phyloP scores from a whole-genome alignment of 2,888 invertebrate genomes.

The Drepanosiphum platanoidis region DNA sequence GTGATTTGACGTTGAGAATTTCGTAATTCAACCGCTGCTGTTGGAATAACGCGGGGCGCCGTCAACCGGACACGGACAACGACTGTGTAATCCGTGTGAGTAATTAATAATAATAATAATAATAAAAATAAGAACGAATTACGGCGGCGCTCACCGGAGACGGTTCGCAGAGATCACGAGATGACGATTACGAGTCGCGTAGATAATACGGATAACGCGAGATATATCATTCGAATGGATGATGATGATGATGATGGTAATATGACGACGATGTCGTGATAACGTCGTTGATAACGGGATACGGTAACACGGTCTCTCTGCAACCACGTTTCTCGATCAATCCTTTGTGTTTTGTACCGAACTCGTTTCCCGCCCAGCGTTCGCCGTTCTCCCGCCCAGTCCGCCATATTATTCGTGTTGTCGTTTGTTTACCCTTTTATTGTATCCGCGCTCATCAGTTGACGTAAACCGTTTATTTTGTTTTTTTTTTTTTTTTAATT shows the following conservation, averaged over 20 bases:
- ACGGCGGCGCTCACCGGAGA: neutral
- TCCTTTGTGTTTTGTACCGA: conserved; percentile 47
- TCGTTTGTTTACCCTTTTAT: conserved; percentile 55
- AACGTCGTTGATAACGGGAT: conserved; percentile 24
- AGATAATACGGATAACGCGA: too few relatives aligned
- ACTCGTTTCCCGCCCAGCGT: conserved; percentile 59
- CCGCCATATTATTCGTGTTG: conserved; percentile 58
- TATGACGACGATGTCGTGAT: neutral
- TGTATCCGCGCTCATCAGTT: conserved; percentile 16
- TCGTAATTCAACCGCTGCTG: too few relatives aligned
- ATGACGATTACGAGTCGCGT: too few relatives aligned
- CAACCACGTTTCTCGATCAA: conserved; percentile 27
- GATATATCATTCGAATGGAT: too few relatives aligned
- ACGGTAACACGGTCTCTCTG: neutral
- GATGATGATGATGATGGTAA: neutral
- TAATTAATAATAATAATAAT: neutral
- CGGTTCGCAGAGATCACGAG: too few relatives aligned
- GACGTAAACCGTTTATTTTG: conserved; percentile 55
- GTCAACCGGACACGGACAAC: neutral
- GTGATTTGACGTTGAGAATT: too few relatives aligned
- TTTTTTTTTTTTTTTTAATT: too few relatives aligned
- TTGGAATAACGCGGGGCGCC: too few relatives aligned
- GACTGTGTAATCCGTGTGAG: neutral
- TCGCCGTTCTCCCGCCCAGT: conserved; percentile 55
- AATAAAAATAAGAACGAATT: neutral